Evolutionary conservation across 2,797 vertebrate species (phyloP), one percentile per base, ranked within the genome.

Genomic region (Salarias fasciatus): DNA sequence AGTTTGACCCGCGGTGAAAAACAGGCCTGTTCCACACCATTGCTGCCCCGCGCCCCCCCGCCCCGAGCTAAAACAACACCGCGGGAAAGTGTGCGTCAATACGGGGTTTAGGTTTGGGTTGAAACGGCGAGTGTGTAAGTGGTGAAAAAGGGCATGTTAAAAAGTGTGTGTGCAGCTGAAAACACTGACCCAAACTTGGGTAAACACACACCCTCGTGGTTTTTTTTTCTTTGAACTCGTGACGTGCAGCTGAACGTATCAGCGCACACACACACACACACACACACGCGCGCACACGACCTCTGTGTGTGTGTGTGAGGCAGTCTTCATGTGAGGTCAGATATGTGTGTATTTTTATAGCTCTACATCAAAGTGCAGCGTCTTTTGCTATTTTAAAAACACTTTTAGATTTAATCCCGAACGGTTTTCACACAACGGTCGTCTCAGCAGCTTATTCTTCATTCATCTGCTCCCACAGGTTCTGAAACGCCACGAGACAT

Each of bases 1-100:
- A 84, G 88, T 88, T 90, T 97, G 97, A 98, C 96, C 97, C 85
- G 89, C 78, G 88, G 86, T 92, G 92, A 95, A 95, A 95, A 95
- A 94, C 80, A 90, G 91, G 84, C 81, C 75, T 80, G 94, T 94
- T 95, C 95, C 90, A 96, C 91, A 92, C 93, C 92, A 94, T 94
- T 97, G 93, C 94, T 91, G 92, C 85, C 87, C 89, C 84, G 89
- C 85, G 78, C 80, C 85, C 87, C 84, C 78, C 83, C n/a, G n/a
- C n/a, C n/a, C 18, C 18, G 18, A 24, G 73, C 85, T 88, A 91
- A 89, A 93, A 91, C 85, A 93, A 92, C 86, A 91, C 52, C 18
- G 36, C 44, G 68, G 43, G 75, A 72, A 81, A 84, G 80, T 84
- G 84, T 83, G 82, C 11, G 72, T 72, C 78, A 76, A 66, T 77